Evolutionary conservation across 2,888 invertebrate genomes (phyloP), one percentile per base, ranked within the genome.

Genomic region (Pyrrhia umbra): DNA sequence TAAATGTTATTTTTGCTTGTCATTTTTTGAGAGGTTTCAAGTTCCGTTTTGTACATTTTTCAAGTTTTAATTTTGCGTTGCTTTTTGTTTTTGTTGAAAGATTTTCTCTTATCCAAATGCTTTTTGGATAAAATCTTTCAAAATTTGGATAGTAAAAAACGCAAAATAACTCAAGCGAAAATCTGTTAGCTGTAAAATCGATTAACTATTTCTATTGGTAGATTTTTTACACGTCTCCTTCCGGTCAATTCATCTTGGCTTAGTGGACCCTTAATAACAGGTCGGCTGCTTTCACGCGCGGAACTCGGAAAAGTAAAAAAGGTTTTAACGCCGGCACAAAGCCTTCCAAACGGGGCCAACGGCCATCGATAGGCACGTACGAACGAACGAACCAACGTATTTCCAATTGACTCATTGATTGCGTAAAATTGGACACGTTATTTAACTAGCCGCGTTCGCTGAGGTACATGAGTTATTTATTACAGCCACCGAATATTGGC

Each of bases 181-280:
- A 66, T 64, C 60, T 71, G 69, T 46, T 30, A 58, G 42, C 37
- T 60, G 71, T 68, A 66, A 78, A 75, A 78, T 72, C 72, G 70
- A 67, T 79, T 64, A 71, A 61, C 27, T 57, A 47, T 75, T 73
- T 62, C 61, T 66, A 50, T 73, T 57, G 63, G 37, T 70, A 40
- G 39, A 57, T 77, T 77, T 79, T 70, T 68, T 73, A 61, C 58
- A 16, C 59, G 66, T 66, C 62, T 66, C 62, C 59, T 73, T 79
- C 65, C 68, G 61, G 51, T 62, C 62, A 47, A 72, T 79, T 78
- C 74, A 67, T 60, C 61, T 57, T 56, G 27, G 50, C 68, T 55
- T 70, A 73, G 70, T 73, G 51, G 57, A 54, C 66, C 67, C 59
- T 62, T 70, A 73, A 76, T 72, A 78, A 76, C 61, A 73, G 77